These are phyloP conservation scores for Macquaria australasica DNA, from an alignment of 2,113 vertebrate genomes.

Conservation along the genomic window DNA sequence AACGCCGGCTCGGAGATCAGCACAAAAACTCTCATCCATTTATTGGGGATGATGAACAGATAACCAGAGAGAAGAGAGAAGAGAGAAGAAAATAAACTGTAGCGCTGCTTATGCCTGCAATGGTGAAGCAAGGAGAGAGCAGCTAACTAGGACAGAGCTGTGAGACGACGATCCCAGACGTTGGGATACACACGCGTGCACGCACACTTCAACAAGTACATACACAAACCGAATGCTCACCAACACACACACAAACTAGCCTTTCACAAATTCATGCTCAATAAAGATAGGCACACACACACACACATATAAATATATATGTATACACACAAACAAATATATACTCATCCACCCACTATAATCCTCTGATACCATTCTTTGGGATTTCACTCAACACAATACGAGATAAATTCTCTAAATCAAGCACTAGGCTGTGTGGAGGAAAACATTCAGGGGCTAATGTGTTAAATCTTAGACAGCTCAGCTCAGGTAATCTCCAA, in stretches of 20 bases:
- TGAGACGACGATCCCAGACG: conserved; percentile 16
- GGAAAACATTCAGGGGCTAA: conserved; percentile 61
- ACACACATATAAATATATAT: conserved; percentile 7
- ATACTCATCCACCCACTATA: conserved; percentile 48
- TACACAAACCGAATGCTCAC: background rate
- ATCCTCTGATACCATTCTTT: conserved; percentile 59
- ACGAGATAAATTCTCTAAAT: conserved; percentile 62
- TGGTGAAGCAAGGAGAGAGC: conserved; percentile 10
- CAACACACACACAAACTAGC: conserved; percentile 8
- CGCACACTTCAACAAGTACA: background rate
- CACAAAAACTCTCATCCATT: conserved; percentile 22
- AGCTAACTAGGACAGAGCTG: conserved; percentile 43
- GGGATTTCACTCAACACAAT: conserved; percentile 59
- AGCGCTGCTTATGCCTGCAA: conserved; percentile 13
- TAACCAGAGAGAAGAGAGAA: conserved; percentile 33
- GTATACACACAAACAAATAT: conserved; percentile 31
- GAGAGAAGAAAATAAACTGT: conserved; percentile 42
- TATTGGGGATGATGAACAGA: conserved; percentile 49
- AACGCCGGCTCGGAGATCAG: background rate
- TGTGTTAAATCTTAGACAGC: conserved; percentile 54
- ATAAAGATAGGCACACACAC: background rate
- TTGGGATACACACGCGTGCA: background rate
- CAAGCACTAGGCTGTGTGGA: conserved; percentile 43
- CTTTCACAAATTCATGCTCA: conserved; percentile 5
- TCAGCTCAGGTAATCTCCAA: conserved; percentile 39